phyloP scores from a whole-genome alignment of 2,113 vertebrate species.

The Chelonoidis abingdonii region DNA sequence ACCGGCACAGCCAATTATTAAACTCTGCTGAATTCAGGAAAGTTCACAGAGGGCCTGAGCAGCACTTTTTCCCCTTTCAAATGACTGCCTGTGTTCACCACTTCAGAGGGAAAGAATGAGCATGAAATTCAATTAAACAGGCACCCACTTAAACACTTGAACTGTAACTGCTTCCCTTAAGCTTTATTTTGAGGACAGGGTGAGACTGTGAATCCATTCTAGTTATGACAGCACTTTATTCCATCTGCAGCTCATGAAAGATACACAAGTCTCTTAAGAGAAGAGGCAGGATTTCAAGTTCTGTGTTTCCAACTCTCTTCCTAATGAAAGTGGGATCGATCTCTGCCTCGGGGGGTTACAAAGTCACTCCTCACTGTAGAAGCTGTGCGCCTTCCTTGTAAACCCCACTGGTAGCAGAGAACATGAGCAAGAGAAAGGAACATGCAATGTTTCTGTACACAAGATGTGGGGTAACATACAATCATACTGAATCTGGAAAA shows the following conservation, averaged over 20 bases:
- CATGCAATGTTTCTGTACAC: background rate
- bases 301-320: background rate
- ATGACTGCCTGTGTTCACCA: conserved; percentile 93
- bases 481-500: background rate
- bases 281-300: conserved; percentile 56
- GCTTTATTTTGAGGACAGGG: conserved; percentile 81
- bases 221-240: conserved; percentile 67
- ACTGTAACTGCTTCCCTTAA: conserved; percentile 89
- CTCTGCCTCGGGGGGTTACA: background rate
- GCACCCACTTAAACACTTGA: conserved; percentile 83
- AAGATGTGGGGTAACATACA: background rate
- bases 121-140: conserved; percentile 94
- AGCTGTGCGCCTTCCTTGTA: background rate
- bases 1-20: background rate
- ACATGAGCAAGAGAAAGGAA: accelerated
- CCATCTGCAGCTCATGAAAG: conserved; percentile 64
- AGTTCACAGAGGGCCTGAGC: conserved; percentile 80
- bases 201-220: conserved; percentile 65
- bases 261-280: conserved; percentile 60
- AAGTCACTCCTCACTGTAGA: background rate
- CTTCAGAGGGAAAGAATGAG: conserved; percentile 93
- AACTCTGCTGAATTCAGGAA: conserved; percentile 48
- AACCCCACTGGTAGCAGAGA: background rate
- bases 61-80: conserved; percentile 86
- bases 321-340: background rate